A percentile compares a stretch with the other conserved stretches of the same genome.
Conservation (phyloP, 2,113 vertebrate species). For the Raphicerus campestris region DNA sequence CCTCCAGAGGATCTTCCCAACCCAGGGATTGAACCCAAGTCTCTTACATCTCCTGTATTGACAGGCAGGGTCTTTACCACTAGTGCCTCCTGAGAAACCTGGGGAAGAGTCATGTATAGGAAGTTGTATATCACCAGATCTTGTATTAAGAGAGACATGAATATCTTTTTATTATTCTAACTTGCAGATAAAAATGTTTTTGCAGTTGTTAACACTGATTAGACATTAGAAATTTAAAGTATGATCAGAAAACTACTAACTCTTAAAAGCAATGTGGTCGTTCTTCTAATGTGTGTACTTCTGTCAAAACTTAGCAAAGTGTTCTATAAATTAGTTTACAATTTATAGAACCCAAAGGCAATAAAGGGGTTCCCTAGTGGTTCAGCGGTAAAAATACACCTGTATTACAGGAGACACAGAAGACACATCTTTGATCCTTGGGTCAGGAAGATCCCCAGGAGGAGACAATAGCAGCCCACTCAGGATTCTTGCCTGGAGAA, state of each 20-base stretch:
- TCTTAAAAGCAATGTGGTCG: background rate
- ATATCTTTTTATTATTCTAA: background rate
- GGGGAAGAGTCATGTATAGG: background rate
- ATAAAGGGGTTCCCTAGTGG: background rate
- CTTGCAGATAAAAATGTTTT: background rate
- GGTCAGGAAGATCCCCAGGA: background rate
- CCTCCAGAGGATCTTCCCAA: background rate
- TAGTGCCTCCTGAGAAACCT: background rate
- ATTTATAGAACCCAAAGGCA: background rate
- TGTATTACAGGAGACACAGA: background rate
- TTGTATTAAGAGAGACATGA: background rate
- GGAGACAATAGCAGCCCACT: background rate
- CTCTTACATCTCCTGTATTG: background rate
- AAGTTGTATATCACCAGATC: background rate
- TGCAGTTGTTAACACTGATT: background rate
- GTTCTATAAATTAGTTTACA: too few relatives aligned
- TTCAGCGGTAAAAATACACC: background rate
- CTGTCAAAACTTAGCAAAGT: background rate
- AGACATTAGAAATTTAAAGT: background rate
- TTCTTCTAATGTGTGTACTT: background rate
- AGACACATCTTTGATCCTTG: background rate
- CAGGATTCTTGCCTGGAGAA: background rate
- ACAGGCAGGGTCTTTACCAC: background rate
- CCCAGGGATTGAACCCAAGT: background rate
- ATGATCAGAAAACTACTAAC: too few relatives aligned